Evolutionary conservation across 2,113 vertebrate genomes (phyloP).

Genomic region (Cottus gobio): DNA sequence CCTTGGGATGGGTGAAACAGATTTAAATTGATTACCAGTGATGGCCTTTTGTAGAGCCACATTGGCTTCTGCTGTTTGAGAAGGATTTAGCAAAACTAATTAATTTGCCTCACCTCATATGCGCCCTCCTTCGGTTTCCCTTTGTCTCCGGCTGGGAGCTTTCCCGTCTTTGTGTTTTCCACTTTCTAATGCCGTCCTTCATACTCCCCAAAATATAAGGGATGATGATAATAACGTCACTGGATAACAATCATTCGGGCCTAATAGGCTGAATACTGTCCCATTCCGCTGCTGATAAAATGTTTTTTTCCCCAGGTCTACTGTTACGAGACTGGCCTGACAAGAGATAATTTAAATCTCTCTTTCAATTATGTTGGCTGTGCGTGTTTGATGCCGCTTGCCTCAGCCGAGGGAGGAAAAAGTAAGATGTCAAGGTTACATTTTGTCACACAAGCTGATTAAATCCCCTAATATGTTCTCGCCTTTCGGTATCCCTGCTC

Average conservation of each 20-base stretch:
- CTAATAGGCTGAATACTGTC: conserved; percentile 67
- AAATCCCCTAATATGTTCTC: conserved; percentile 60
- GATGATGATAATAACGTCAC: conserved; percentile 50
- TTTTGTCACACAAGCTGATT: conserved; percentile 72
- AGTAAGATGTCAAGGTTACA: conserved; percentile 69
- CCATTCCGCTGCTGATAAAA: conserved; percentile 34
- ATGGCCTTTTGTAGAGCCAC: conserved; percentile 80
- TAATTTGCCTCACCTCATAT: conserved; percentile 77
- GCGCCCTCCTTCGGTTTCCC: conserved; percentile 58
- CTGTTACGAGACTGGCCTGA: conserved; percentile 23
- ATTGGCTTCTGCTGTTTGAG: conserved; percentile 79
- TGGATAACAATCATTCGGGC: conserved; percentile 61
- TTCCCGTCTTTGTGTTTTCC: conserved; percentile 62
- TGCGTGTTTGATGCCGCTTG: conserved; percentile 36
- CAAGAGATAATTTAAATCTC: conserved; percentile 66
- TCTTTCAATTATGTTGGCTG: conserved; percentile 51
- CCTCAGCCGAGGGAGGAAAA: conserved; percentile 33
- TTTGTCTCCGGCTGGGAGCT: conserved; percentile 64
- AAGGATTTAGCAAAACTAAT: conserved; percentile 84
- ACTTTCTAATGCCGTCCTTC: conserved; percentile 51
- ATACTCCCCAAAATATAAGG: conserved; percentile 49
- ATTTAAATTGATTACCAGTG: conserved; percentile 85
- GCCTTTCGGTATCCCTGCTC: conserved; percentile 9
- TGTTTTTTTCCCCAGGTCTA: conserved; percentile 25
- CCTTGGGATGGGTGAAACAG: conserved; percentile 81